Base-by-base conservation (phyloP, 2,888 invertebrate genomes). In the Epirrita christyi region DNA sequence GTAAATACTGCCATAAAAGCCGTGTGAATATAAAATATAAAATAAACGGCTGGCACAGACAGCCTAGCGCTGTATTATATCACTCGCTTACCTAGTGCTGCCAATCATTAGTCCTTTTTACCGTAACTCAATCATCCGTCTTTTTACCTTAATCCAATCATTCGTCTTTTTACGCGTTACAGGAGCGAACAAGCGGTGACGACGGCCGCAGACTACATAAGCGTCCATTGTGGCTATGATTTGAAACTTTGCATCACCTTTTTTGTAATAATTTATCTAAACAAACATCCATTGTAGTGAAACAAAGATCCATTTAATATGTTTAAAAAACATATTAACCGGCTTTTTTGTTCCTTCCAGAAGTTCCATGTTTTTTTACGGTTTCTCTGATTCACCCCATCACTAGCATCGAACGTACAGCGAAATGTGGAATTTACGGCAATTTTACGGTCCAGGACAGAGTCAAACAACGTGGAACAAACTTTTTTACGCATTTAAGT, bases 401-500 rank as follows among this genome's bases (percentile, higher is more conserved):
- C 49, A 36, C 49, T 49, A 40, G 13, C 38, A 43, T 48, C 51
- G 59, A 55, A 40, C 49, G 58, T 45, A 53, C 51, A 46, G 53
- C 46, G 49, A 59, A 64, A 56, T 61, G 59, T 55, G 59, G 55
- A 61, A 61, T 60, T 64, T 62, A 64, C 49, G 64, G 52, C 53
- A 51, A 52, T 65, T 62, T 65, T 55, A 60, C 54, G 55, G 46
- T 46, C 13, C 55, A 59, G 38, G 52, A 55, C 56, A 54, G 63
- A 64, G 55, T 63, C 64, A 50, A 52, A 64, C 59, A 63, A 65
- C 61, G 59, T 46, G 61, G 45, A 57, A 51, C 48, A 59, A 67
- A 61, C 60, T 66, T 66, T 65, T 66, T 65, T 59, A 59, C 59
- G 59, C 43, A 47, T 61, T 62, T 60, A 67, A 65, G 52, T 62